phyloP scores from a whole-genome alignment of 1,140 invertebrate genomes.

The Aphis gossypii region DNA sequence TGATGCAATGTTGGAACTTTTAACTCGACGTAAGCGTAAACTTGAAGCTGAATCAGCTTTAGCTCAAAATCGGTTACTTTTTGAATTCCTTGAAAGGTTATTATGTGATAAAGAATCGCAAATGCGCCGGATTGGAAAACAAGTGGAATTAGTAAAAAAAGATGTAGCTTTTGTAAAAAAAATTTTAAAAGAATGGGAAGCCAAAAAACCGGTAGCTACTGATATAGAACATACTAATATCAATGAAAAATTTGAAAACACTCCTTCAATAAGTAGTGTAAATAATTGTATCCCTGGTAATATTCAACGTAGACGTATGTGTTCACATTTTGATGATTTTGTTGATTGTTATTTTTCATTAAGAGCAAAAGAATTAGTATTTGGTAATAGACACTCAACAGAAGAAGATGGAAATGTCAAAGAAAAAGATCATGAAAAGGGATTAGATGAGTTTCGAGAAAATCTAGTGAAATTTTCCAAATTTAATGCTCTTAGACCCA shows the following conservation, averaged over 20 bases:
- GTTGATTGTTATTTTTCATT: conserved; percentile 85
- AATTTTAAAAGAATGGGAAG: conserved; percentile 71
- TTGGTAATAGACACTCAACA: conserved; percentile 65
- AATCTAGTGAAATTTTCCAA: conserved; percentile 89
- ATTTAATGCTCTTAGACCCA: conserved; percentile 78
- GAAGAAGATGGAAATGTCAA: conserved; percentile 56
- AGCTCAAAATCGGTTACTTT: conserved; percentile 79
- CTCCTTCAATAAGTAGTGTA: conserved; percentile 63
- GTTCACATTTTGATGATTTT: conserved; percentile 90
- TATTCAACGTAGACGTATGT: conserved; percentile 61
- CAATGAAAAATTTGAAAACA: conserved; percentile 41
- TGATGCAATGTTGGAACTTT: conserved; percentile 80
- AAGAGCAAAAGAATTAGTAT: conserved; percentile 75
- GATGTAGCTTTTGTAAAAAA: conserved; percentile 82
- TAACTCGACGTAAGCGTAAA: conserved; percentile 79
- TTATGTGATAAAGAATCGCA: conserved; percentile 79
- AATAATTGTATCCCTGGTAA: conserved; percentile 62
- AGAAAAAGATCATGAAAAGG: conserved; percentile 61
- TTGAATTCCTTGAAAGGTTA: conserved; percentile 85
- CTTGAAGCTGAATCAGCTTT: conserved; percentile 81
- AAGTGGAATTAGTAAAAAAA: conserved; percentile 79
- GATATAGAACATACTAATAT: conserved; percentile 56
- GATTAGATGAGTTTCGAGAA: conserved; percentile 83
- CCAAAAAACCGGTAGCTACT: conserved; percentile 38
- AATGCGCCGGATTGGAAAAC: conserved; percentile 71